Evolutionary conservation across 2,888 invertebrate genomes (phyloP), one percentile per base, ranked within the genome.

Genomic region (Pristionchus mayeri): DNA sequence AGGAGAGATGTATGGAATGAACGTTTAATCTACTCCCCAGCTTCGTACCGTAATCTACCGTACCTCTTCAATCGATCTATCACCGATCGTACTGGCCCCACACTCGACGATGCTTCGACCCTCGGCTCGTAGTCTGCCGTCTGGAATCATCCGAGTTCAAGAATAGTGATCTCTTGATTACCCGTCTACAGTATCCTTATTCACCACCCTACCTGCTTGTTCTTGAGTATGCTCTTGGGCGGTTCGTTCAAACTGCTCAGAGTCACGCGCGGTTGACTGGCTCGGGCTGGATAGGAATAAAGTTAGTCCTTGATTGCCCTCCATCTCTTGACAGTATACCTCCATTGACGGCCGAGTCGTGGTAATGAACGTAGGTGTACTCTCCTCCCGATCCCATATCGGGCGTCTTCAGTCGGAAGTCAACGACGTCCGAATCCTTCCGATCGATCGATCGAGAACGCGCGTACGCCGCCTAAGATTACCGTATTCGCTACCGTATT

Each of bases 311-410:
- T 13, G 6, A 57, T 24, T 57, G 24, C 30, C 60, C 30, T 7
- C 52, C 81, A 75, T 48, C 87, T 76, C 84, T 89, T n/a, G n/a
- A 89, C 34, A 85, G 63, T 48, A 80, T 86, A 71, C n/a, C 87
- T 84, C 81, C 88, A 54, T 84, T 84, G 11, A 84, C 37, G 21
- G 85, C 89, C 85, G 90, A 88, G 85, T 92, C 92, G 84, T 92
- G 91, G 85, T 92, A 92, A 84, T 88, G 89, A 16, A 92, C 90
- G 85, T 92, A 92, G 34, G 89, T 86, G 85, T 91, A 92, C 80
- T 92, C 92, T 11, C 40, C 27, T n/a, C 34, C 82, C 52, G 24
- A 79, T 78, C 27, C 54, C 54, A 50, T 67, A 24, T 91, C 90
- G 13, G 91, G 90, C 21, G 90, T 88, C 79, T 83, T 87, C 34